phyloP scores from a whole-genome alignment of 30 jellyfish, hydroid and myxozoan genomes.

The Turritopsis dohrnii region DNA sequence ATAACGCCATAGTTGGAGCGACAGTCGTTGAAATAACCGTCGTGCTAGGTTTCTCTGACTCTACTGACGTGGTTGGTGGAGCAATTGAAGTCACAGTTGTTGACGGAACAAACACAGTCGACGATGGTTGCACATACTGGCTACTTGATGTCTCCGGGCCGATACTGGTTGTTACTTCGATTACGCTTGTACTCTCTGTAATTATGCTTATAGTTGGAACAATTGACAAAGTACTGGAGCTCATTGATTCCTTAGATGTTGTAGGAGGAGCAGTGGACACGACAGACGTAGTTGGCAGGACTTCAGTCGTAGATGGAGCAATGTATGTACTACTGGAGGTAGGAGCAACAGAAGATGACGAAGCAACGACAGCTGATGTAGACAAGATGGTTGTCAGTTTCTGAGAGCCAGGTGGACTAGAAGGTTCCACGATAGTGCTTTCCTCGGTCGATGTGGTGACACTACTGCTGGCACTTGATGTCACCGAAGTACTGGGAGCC shows the following conservation, averaged over 20 bases:
- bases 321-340: not conserved
- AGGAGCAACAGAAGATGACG: not conserved
- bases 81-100: slow-evolving; percentile 24
- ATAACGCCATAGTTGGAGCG: not conserved
- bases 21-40: slow-evolving; percentile 17
- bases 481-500: slow-evolving; percentile 12
- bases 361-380: not conserved
- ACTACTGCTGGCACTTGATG: slow-evolving; percentile 15
- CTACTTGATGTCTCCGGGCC: not conserved
- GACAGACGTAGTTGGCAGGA: not conserved
- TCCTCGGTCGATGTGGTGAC: not conserved
- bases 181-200: not conserved
- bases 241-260: not conserved
- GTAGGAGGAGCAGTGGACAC: not conserved
- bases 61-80: slow-evolving; percentile 36
- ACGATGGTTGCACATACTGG: not conserved
- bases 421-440: not conserved
- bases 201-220: not conserved
- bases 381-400: not conserved
- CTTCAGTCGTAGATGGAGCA: not conserved
- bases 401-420: not conserved
- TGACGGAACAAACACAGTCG: slow-evolving; percentile 8
- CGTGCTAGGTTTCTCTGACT: slow-evolving; percentile 10
- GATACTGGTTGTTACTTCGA: not conserved
- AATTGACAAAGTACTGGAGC: not conserved